Base-by-base conservation (phyloP, 1,140 invertebrate species). In the Luehdorfia chinensis region DNA sequence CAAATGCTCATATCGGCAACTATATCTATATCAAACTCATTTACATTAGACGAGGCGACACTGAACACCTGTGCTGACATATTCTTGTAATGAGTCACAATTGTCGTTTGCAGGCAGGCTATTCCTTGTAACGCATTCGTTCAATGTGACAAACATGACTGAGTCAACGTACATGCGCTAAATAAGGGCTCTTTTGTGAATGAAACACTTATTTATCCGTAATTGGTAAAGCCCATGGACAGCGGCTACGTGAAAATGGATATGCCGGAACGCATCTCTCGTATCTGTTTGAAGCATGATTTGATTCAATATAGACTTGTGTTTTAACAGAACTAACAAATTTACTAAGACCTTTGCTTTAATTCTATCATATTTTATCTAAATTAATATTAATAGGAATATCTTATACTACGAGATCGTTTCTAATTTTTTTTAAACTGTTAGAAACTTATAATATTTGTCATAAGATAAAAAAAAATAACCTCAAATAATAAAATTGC, bases 161-260 rank as follows among this genome's bases (percentile, higher is more conserved):
- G 68, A 77, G 47, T 78, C 78, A 80, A 59, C 45, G 45, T 27
- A 36, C 47, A 53, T 60, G 39, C 37, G 55, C 77, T 80, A 83
- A 81, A 84, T 80, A 84, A 80, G 78, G 78, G 70, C 66, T 75
- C 60, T 67, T 70, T 67, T 69, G 63, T 48, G 59, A 66, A 68
- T 66, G 66, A 71, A 75, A 72, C 55, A 41, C 65, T 66, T 68
- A 75, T 75, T 70, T 80, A 57, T 56, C 74, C 69, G 66, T 81
- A 77, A 56, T 67, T 65, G 74, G 77, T 36, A 50, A 57, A 55
- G 45, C 25, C 63, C 69, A 73, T 49, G 76, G 69, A 72, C 74
- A 47, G 50, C 57, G 25, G 49, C 54, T 51, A 39, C 50, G 68
- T 68, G 36, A 55, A 68, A 70, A 80, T 63, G 75, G 75, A 66